These are phyloP conservation scores for Tragelaphus strepsiceros DNA, from an alignment of 2,113 vertebrate genomes.

Conservation along the genomic window DNA sequence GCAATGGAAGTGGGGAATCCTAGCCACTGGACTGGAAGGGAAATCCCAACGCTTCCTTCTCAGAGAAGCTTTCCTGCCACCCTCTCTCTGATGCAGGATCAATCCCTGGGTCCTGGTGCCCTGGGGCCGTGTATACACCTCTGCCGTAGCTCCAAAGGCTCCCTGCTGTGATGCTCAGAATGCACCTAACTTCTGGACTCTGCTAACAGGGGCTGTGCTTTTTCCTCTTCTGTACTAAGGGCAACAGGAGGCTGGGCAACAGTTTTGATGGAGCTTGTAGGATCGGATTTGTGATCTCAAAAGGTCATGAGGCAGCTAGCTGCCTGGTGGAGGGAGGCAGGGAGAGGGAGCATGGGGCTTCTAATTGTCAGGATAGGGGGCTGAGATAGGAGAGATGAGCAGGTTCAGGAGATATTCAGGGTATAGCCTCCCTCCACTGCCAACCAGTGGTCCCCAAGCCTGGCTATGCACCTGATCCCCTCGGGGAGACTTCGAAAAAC, in stretches of 20 bases:
- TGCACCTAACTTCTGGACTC: not conserved
- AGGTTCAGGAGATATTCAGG: not conserved
- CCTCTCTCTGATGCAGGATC: not conserved
- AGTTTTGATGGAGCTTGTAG: not conserved
- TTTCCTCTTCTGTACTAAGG: not conserved
- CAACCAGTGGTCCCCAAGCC: not conserved
- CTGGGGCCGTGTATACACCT: fast-evolving
- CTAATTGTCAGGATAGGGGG: not conserved
- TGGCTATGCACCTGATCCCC: not conserved
- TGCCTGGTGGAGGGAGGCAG: not conserved
- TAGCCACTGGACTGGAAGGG: not conserved
- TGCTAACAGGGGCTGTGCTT: not conserved
- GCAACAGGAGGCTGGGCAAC: not conserved
- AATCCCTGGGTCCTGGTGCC: not conserved
- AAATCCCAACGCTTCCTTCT: not conserved
- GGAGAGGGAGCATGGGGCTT: not conserved
- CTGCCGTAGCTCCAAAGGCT: not conserved
- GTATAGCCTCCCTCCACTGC: fast-evolving
- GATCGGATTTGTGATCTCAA: not conserved
- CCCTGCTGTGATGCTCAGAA: not conserved
- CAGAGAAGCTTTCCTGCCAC: not conserved
- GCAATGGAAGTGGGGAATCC: not conserved
- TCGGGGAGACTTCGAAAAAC: not conserved
- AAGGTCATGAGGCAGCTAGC: not conserved
- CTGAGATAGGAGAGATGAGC: fast-evolving